These are phyloP conservation scores for Elgaria multicarinata DNA, from an alignment of 2,113 vertebrate species.

Conservation along the genomic window DNA sequence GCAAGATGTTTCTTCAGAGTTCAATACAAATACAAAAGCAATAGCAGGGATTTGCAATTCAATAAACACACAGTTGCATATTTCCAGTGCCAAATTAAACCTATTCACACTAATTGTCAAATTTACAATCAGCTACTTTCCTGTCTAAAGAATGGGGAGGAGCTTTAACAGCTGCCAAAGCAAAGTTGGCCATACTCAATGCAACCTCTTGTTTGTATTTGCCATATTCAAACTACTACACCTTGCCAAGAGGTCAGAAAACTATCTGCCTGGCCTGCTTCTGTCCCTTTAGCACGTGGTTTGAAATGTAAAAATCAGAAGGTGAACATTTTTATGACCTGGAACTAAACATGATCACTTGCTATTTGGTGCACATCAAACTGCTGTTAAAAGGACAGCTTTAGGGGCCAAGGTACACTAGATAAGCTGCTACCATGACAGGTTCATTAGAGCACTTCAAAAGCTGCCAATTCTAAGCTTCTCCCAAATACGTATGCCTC, in stretches of 20 bases:
- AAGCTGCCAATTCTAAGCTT: too few relatives aligned
- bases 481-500: too few relatives aligned
- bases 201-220: not conserved
- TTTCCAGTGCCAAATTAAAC: not conserved
- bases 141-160: not conserved
- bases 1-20: too few relatives aligned
- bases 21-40: not conserved
- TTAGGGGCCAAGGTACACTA: too few relatives aligned
- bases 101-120: not conserved
- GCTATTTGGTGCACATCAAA: too few relatives aligned
- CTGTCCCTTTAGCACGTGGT: not conserved
- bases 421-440: too few relatives aligned
- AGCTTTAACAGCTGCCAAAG: not conserved
- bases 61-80: not conserved
- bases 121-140: not conserved
- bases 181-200: not conserved
- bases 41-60: not conserved
- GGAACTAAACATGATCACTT: too few relatives aligned
- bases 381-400: too few relatives aligned
- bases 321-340: not conserved
- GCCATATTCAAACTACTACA: not conserved
- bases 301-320: not conserved
- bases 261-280: not conserved
- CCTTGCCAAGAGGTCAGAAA: not conserved
- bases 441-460: too few relatives aligned